These are phyloP conservation scores for Drosophila quasianomalipes DNA, from an alignment of 2,888 invertebrate genomes.

Conservation along the genomic window DNA sequence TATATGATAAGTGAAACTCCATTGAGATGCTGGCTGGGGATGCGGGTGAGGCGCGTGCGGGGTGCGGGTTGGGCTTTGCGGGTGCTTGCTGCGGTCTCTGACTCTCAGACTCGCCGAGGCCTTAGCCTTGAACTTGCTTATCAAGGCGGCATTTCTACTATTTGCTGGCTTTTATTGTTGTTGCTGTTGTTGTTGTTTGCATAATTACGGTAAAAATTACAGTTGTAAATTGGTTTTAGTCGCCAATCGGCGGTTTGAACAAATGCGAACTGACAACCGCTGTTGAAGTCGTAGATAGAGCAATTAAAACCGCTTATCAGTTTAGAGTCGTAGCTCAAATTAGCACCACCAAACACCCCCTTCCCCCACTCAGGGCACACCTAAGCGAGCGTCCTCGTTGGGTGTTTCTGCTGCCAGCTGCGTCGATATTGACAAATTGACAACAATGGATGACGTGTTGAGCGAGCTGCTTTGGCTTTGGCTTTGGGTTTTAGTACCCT, in stretches of 20 bases:
- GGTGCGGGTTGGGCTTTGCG: too few species aligned
- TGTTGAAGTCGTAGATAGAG: constrained; percentile 32
- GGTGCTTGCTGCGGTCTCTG: constrained; percentile 26
- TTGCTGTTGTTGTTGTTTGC: constrained; percentile 38
- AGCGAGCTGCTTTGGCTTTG: not conserved
- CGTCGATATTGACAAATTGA: constrained; percentile 3
- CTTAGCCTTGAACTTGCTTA: constrained; percentile 75
- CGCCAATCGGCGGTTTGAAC: constrained; percentile 52
- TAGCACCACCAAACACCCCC: constrained; percentile 55
- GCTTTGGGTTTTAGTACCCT: not conserved
- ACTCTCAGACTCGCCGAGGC: constrained; percentile 14
- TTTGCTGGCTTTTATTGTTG: constrained; percentile 36
- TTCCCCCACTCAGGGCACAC: constrained; percentile 1
- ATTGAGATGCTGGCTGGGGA: not conserved
- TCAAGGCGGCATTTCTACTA: constrained; percentile 59
- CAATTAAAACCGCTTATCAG: constrained; percentile 77
- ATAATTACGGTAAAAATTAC: constrained; percentile 74
- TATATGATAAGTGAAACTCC: constrained; percentile 47
- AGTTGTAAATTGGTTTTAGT: constrained; percentile 64
- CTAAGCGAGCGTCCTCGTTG: constrained; percentile 55
- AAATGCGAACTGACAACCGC: constrained; percentile 64
- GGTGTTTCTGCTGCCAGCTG: constrained; percentile 15
- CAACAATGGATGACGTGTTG: constrained; percentile 24
- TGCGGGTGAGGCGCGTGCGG: not conserved
- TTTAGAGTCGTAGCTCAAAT: constrained; percentile 66